Evolutionary conservation across 2,797 vertebrate genomes (phyloP), one percentile per base, ranked within the genome.

Genomic region (Falco columbarius): DNA sequence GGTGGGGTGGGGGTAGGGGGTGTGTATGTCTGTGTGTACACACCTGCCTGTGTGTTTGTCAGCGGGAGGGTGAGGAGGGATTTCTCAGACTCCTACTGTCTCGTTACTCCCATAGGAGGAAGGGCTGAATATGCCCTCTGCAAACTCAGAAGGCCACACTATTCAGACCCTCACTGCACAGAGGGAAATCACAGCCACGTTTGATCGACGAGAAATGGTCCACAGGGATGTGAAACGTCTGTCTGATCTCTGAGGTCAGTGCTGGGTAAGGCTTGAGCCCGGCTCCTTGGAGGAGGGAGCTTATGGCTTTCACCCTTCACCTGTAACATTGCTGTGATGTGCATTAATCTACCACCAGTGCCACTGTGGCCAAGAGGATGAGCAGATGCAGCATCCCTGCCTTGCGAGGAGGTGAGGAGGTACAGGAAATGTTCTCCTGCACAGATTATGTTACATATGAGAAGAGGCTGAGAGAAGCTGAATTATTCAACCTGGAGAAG

Each of bases 251-350:
- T 14, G 14, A 72, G 9, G 46, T 70, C 34, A 24, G 38, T 26
- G 26, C 24, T 56, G 71, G 30, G 15, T 49, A 52, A 32, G 34
- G n/a, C 34, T 52, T 38, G 59, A 81, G 14, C 36, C 7, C 0
- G 0, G 11, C 26, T 36, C 38, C 51, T 61, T 46, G 27, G 14
- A 76, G 44, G 32, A 1, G 0, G 27, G 10, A 15, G 12, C 19
- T 79, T 32, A 47, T 5, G 6, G 42, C 54, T 59, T 89, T 62
- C 47, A 46, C 15, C 5, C 30, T 42, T 65, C 52, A 36, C 26
- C 42, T 46, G 12, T 40, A 46, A 29, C 18, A 12, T 18, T 14
- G 20, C 58, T 75, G 46, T 29, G 59, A 66, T 17, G 12, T 19
- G 30, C 14, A 1, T 40, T 54, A 32, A 34, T 34, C 49, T 34